Evolutionary conservation across 2,888 invertebrate species (phyloP), one percentile per base, ranked within the genome.

Genomic region (Pasiphila rectangulata): DNA sequence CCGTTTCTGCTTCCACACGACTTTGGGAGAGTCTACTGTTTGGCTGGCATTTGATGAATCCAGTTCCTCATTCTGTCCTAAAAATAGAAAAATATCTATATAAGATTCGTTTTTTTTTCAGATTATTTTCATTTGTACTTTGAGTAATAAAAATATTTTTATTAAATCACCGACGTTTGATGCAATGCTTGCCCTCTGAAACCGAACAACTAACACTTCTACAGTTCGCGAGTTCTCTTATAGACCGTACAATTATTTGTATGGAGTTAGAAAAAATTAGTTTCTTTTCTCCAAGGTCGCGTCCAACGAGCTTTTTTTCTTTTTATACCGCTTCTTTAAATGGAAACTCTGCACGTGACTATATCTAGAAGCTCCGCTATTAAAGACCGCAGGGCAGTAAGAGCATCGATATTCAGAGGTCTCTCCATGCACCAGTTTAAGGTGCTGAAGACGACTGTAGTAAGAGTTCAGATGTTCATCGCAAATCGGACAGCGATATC

Each of bases 261-360:
- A n/a, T n/a, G n/a, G n/a, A n/a, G n/a, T n/a, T n/a, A n/a, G n/a
- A n/a, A 15, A 4, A 7, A 15, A n/a, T 7, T 13, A 29, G 7
- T 1, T 2, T 4, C 3, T 16, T 30, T 16, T 16, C 3, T 4
- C n/a, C 9, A 9, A 4, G 15, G 1, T 4, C 16, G n/a, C 30
- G 16, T n/a, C n/a, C n/a, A n/a, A n/a, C n/a, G n/a, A n/a, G n/a
- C 35, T 51, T 21, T 44, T 46, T 42, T 42, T 58, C 16, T 56
- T 60, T 21, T 50, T 38, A 19, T 53, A 56, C 15, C 54, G 60
- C 19, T 64, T 67, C 16, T 48, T 61, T 25, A 72, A 66, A 62
- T 82, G 81, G 1, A 77, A 75, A 25, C 78, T 72, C 39, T 77
- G 78, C 9, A 83, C 67, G 29, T 87, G 83, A 0, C 79, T 69